These are phyloP conservation scores for Alviniconcha marisindica DNA, from an alignment of 1,140 invertebrate species.

Conservation along the genomic window DNA sequence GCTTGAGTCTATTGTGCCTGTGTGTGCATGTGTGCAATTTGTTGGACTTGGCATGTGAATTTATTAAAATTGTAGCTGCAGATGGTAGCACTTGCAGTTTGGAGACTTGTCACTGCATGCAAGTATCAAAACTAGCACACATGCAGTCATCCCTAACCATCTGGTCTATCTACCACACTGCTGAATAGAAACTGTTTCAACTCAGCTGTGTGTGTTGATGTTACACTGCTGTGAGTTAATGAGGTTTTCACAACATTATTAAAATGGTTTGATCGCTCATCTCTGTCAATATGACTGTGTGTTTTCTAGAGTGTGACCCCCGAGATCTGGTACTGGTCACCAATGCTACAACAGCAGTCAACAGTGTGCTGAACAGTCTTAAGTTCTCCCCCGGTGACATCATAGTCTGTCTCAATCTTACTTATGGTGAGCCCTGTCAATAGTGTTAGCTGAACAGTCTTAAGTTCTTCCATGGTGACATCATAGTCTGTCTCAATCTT, in stretches of 20 bases:
- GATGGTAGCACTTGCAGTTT: too few relatives aligned
- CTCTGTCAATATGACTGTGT: too few relatives aligned
- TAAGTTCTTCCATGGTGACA: slow-evolving; percentile 61
- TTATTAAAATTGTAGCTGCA: too few relatives aligned
- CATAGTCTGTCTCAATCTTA: slow-evolving; percentile 67
- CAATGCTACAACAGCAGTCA: slow-evolving; percentile 72
- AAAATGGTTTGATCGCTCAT: too few relatives aligned
- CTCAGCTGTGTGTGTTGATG: background rate
- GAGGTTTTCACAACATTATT: slow-evolving; percentile 20
- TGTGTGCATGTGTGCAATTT: too few relatives aligned
- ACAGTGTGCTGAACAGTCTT: slow-evolving; percentile 67
- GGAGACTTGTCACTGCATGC: too few relatives aligned
- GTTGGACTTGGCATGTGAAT: too few relatives aligned
- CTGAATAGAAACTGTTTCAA: background rate
- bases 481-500: slow-evolving; percentile 65
- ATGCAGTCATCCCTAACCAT: too few relatives aligned
- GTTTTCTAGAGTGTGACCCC: slow-evolving; percentile 65
- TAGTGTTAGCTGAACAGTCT: slow-evolving; percentile 66
- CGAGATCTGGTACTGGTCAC: slow-evolving; percentile 69
- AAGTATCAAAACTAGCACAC: too few relatives aligned
- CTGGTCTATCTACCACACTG: background rate
- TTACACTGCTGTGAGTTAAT: background rate
- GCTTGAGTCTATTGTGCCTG: too few relatives aligned
- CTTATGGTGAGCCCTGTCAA: slow-evolving; percentile 73
- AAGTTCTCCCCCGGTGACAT: slow-evolving; percentile 62